Evolutionary conservation across 2,888 invertebrate genomes (phyloP).

Genomic region (Nephrotoma appendiculata): DNA sequence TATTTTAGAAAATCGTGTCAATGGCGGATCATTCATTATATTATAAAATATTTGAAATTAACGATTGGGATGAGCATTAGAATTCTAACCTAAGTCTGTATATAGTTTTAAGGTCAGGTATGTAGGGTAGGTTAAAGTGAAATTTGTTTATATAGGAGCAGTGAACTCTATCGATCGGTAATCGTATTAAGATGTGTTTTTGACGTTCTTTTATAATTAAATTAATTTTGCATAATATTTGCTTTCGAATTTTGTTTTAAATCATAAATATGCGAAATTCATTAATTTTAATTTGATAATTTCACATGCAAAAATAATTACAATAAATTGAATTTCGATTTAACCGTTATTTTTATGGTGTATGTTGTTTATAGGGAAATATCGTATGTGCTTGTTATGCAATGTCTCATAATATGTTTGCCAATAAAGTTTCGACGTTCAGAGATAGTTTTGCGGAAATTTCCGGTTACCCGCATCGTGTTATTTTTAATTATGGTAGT

Average conservation of each 20-base stretch:
- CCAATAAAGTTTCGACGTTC: too few relatives aligned
- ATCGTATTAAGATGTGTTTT: too few relatives aligned
- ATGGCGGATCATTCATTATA: background rate
- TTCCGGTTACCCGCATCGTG: too few relatives aligned
- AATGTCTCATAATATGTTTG: too few relatives aligned
- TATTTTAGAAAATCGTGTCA: background rate
- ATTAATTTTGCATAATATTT: background rate
- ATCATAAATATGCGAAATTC: background rate
- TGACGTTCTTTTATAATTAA: background rate
- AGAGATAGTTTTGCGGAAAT: too few relatives aligned
- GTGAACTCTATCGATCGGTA: too few relatives aligned
- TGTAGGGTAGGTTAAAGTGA: background rate
- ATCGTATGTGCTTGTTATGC: too few relatives aligned
- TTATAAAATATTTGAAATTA: background rate
- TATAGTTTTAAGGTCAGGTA: background rate
- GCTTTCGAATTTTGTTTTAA: background rate
- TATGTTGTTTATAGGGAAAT: too few relatives aligned
- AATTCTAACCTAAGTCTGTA: background rate
- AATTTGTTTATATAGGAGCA: too few relatives aligned
- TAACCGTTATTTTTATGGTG: too few relatives aligned
- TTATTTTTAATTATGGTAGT: too few relatives aligned
- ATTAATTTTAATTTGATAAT: background rate
- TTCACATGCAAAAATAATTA: background rate
- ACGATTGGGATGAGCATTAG: background rate
- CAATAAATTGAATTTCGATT: too few relatives aligned